These are phyloP conservation scores for Falcaria lacertinaria DNA, from an alignment of 2,888 invertebrate species.

Conservation along the genomic window DNA sequence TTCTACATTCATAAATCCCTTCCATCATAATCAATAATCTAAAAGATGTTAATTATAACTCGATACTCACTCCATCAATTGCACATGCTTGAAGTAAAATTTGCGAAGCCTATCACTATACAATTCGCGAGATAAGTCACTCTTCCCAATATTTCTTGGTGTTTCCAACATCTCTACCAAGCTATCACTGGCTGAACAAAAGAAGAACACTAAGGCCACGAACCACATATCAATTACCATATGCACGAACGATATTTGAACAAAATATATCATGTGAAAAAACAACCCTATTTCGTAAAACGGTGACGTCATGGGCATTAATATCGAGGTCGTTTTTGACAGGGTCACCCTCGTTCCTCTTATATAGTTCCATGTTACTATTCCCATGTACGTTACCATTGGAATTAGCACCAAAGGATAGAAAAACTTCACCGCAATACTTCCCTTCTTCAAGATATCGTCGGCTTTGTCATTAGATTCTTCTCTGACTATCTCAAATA, in stretches of 20 bases:
- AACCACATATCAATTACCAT: constrained; percentile 52
- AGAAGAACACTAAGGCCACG: constrained; percentile 38
- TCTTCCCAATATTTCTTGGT: no score
- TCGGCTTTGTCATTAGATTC: constrained; percentile 20
- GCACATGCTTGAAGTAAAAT: constrained; percentile 43
- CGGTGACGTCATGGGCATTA: constrained; percentile 54
- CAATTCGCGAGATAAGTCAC: constrained; percentile 28
- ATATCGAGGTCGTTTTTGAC: constrained; percentile 43
- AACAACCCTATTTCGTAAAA: constrained; percentile 49
- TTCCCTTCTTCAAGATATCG: constrained; percentile 25
- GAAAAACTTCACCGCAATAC: constrained; percentile 24
- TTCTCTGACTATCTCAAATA: constrained; percentile 31
- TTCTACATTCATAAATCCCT: no score
- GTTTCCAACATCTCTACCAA: constrained; percentile 29
- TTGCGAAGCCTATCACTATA: constrained; percentile 34
- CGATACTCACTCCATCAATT: constrained; percentile 40
- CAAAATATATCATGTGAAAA: constrained; percentile 42
- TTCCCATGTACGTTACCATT: constrained; percentile 29
- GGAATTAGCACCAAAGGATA: constrained; percentile 31
- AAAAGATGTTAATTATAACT: constrained; percentile 1
- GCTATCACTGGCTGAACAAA: constrained; percentile 38
- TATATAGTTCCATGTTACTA: constrained; percentile 41
- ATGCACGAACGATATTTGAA: constrained; percentile 33
- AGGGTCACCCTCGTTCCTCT: constrained; percentile 38
- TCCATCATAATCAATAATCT: no score